Percentiles rank a stretch among this genome's conserved stretches.
These are phyloP conservation scores for Homalodisca vitripennis DNA, from an alignment of 1,140 invertebrate species.

Conservation along the genomic window DNA sequence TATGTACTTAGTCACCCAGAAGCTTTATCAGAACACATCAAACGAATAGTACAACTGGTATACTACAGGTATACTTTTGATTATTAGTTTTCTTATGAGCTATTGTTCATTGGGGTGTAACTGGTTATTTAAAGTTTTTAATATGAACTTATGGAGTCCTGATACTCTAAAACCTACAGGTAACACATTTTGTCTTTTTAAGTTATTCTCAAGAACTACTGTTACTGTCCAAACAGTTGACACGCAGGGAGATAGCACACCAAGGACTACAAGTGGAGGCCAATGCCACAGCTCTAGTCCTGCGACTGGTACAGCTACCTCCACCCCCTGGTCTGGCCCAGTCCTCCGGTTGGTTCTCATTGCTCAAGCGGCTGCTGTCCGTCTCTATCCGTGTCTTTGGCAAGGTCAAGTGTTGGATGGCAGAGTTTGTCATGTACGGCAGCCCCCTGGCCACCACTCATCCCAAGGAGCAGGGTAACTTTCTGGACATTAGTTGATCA, in stretches of 20 bases:
- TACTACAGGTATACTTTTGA: too few species aligned
- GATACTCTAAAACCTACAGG: too few species aligned
- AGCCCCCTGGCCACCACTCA: constrained; percentile 76
- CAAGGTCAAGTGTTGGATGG: constrained; percentile 73
- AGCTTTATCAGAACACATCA: too few species aligned
- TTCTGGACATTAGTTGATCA: too few species aligned
- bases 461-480: constrained; percentile 81
- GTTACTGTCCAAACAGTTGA: constrained; percentile 62
- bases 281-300: constrained; percentile 78
- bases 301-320: constrained; percentile 79
- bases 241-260: constrained; percentile 79
- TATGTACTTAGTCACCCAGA: too few species aligned
- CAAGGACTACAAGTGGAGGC: constrained; percentile 90
- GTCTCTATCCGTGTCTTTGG: constrained; percentile 80
- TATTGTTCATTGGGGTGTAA: too few species aligned
- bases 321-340: constrained; percentile 54
- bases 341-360: constrained; percentile 55
- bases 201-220: too few species aligned
- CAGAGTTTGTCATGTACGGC: constrained; percentile 87
- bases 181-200: too few species aligned
- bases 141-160: too few species aligned
- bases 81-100: too few species aligned
- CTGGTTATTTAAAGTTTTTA: too few species aligned
- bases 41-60: too few species aligned
- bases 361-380: constrained; percentile 77